These are phyloP conservation scores for Pyrrhura leucotis DNA, from an alignment of 2,797 vertebrate genomes.

Conservation along the genomic window DNA sequence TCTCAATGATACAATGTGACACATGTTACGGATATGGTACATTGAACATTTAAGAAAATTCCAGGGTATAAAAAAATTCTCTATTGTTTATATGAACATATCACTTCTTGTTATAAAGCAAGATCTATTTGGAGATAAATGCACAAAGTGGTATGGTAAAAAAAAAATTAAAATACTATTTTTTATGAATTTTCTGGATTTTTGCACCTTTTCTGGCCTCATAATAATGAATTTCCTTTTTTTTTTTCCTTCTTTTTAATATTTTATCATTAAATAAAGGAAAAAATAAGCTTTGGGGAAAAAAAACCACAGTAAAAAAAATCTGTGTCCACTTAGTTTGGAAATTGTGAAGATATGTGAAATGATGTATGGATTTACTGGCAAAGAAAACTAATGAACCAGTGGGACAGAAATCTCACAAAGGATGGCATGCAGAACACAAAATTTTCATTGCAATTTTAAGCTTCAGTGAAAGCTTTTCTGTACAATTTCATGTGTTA, in stretches of 20 bases:
- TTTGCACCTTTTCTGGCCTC: neutral
- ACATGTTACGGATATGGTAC: neutral
- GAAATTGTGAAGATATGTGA: neutral
- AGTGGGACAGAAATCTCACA: slow-evolving; percentile 34
- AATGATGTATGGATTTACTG: neutral
- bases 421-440: slow-evolving; percentile 35
- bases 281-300: fast-evolving
- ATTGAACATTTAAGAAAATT: neutral
- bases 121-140: neutral
- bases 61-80: neutral
- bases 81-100: neutral
- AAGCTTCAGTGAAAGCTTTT: slow-evolving; percentile 55
- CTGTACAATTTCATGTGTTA: slow-evolving; percentile 30
- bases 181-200: neutral
- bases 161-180: neutral
- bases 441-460: slow-evolving; percentile 53
- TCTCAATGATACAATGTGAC: neutral
- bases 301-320: neutral
- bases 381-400: slow-evolving; percentile 29
- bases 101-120: neutral
- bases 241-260: neutral
- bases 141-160: neutral
- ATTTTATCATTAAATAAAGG: neutral
- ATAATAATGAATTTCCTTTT: neutral
- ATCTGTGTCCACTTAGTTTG: neutral